Conservation (phyloP, 2,888 invertebrate species). For the Deilephila porcellus region DNA sequence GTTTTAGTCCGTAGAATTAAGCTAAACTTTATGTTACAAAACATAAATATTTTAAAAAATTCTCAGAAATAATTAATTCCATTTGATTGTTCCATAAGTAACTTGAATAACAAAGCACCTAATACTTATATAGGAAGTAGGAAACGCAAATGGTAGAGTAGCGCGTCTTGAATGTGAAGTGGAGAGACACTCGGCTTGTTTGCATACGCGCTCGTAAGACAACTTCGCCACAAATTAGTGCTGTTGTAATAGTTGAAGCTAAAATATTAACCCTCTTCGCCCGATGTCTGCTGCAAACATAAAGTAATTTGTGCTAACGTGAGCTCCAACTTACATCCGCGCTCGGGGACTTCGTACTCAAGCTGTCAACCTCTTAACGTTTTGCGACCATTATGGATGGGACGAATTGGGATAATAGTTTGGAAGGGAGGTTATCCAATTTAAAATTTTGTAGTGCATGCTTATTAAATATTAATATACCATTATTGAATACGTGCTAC, state of each 20-base stretch:
- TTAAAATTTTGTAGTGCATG: not conserved
- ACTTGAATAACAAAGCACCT: constrained; percentile 11
- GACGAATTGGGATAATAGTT: not conserved
- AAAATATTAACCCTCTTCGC: constrained; percentile 45
- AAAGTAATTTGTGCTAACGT: constrained; percentile 25
- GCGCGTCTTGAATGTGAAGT: constrained; percentile 53
- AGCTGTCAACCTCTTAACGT: constrained; percentile 7
- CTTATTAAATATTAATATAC: too few relatives aligned
- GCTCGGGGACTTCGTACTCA: constrained; percentile 18
- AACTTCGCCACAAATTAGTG: constrained; percentile 52
- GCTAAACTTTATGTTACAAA: too few relatives aligned
- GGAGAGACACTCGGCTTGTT: constrained; percentile 64
- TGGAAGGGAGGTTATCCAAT: not conserved
- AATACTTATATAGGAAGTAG: constrained; percentile 35
- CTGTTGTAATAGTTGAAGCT: constrained; percentile 44
- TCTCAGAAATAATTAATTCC: not conserved
- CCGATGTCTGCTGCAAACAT: constrained; percentile 25
- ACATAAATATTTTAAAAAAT: too few relatives aligned
- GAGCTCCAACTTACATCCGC: constrained; percentile 22
- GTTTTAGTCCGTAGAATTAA: too few relatives aligned
- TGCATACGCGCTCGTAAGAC: constrained; percentile 51
- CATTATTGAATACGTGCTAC: too few relatives aligned
- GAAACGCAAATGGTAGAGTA: constrained; percentile 36
- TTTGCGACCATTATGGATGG: not conserved
- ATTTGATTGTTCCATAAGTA: too few relatives aligned